Conservation (phyloP, 2,888 invertebrate genomes). For the Autographa pulchrina region DNA sequence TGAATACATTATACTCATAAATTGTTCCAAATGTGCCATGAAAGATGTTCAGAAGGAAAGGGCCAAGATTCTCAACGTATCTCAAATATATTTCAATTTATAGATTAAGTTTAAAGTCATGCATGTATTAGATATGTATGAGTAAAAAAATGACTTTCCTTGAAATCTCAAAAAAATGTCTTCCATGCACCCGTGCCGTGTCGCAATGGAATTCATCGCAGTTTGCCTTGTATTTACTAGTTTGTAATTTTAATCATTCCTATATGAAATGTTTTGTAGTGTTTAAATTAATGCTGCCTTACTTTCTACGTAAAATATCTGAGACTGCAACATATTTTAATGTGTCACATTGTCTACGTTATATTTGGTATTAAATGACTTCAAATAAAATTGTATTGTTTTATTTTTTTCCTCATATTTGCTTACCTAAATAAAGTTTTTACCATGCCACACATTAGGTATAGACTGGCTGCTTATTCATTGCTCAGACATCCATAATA, state of each 20-base stretch:
- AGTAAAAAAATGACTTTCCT: slow-evolving; percentile 44
- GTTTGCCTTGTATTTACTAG: slow-evolving; percentile 59
- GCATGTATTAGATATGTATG: slow-evolving; percentile 50
- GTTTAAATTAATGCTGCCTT: slow-evolving; percentile 47
- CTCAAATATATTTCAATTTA: slow-evolving; percentile 54
- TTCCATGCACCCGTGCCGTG: slow-evolving; percentile 55
- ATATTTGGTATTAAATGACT: slow-evolving; percentile 62
- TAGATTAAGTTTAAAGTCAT: slow-evolving; percentile 61
- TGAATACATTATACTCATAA: slow-evolving; percentile 62
- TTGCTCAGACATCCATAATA: background rate
- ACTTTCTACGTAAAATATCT: slow-evolving; percentile 51
- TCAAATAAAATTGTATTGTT: slow-evolving; percentile 49
- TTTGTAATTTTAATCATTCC: slow-evolving; percentile 57
- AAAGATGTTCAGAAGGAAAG: slow-evolving; percentile 49
- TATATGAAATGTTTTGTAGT: slow-evolving; percentile 56
- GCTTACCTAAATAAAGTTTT: too few species aligned
- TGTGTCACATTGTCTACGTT: slow-evolving; percentile 56
- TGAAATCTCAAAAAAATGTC: slow-evolving; percentile 60
- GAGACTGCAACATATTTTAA: slow-evolving; percentile 57
- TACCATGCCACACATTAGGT: too few species aligned
- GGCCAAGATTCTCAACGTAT: slow-evolving; percentile 55
- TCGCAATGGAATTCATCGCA: slow-evolving; percentile 45
- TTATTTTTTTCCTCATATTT: slow-evolving; percentile 36
- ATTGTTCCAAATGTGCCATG: slow-evolving; percentile 63
- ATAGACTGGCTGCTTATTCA: background rate